Conservation (phyloP, 2,888 invertebrate genomes). For the Tanaodytes sp. region DNA sequence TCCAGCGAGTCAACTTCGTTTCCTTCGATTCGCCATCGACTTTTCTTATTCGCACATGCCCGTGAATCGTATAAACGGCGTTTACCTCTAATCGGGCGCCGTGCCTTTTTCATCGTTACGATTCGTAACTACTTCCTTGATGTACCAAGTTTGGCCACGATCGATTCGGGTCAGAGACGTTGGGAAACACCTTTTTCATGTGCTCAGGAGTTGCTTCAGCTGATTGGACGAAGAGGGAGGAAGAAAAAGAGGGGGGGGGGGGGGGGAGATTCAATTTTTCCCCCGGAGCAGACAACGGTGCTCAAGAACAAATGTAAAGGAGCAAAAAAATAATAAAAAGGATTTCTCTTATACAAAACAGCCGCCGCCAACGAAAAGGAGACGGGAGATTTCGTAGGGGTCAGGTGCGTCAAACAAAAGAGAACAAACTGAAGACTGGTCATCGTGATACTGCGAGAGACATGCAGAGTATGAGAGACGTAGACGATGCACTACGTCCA, state of each 20-base stretch:
- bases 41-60: neutral
- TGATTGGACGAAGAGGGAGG: slow-evolving; percentile 15
- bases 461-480: no score
- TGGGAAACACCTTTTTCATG: slow-evolving; percentile 42
- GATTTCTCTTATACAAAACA: no score
- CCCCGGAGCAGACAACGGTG: no score
- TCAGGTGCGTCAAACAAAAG: no score
- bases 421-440: no score
- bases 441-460: no score
- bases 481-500: no score
- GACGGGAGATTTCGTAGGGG: no score
- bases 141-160: slow-evolving; percentile 43
- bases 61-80: neutral
- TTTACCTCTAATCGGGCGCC: slow-evolving; percentile 39
- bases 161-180: slow-evolving; percentile 42
- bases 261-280: slow-evolving; percentile 6
- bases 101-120: slow-evolving; percentile 20
- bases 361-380: no score
- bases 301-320: no score
- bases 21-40: neutral
- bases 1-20: no score
- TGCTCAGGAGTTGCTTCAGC: slow-evolving; percentile 22
- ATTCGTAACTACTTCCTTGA: slow-evolving; percentile 44
- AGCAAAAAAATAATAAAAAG: no score
- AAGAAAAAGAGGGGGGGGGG: neutral